Evolutionary conservation across 1,140 invertebrate species (phyloP), one percentile per base, ranked within the genome.

Genomic region (Drosophila kohkoa): DNA sequence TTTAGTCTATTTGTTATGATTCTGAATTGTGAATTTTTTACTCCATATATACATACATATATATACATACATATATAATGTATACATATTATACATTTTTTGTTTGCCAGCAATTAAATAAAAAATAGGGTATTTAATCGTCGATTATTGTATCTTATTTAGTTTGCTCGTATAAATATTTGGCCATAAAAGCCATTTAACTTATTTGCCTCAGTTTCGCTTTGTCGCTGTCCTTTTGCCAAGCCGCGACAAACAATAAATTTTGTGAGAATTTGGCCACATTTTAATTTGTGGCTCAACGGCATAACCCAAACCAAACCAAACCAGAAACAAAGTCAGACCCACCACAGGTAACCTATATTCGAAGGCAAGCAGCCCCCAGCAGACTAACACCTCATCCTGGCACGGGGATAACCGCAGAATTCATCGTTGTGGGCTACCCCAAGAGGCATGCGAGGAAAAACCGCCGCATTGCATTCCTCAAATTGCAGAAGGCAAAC

Each of bases 261-360:
- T 88, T 87, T 65, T 83, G 67, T 45, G 74, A 57, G 76, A 88
- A 80, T 87, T 78, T 82, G 70, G 80, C 85, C 83, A 89, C 85
- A 89, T 88, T 88, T 88, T 88, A 88, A 88, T 88, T 88, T 88
- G 83, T 88, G 83, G 80, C 80, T 71, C 52, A 73, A 49, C 71
- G 65, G 70, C 62, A 64, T 30, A 67, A 46, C 57, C 54, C 67
- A 4, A 25, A 25, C 54, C 67, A 4, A 25, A 25, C 54, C 67
- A 13, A 35, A 59, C 35, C 51, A 6, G n/a, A 32, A 28, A 51
- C 16, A 10, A 38, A 38, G 35, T 38, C 35, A 38, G 30, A 5
- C n/a, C 13, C n/a, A 7, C n/a, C 30, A 25, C 25, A 35, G 30
- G 10, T 10, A 13, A 11, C 32, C 49, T 15, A 5, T 3, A 25